A percentile compares a stretch with the other conserved stretches of the same genome.
Evolutionary conservation across 2,888 invertebrate species (phyloP).

Genomic region (Epirrhoe alternata): DNA sequence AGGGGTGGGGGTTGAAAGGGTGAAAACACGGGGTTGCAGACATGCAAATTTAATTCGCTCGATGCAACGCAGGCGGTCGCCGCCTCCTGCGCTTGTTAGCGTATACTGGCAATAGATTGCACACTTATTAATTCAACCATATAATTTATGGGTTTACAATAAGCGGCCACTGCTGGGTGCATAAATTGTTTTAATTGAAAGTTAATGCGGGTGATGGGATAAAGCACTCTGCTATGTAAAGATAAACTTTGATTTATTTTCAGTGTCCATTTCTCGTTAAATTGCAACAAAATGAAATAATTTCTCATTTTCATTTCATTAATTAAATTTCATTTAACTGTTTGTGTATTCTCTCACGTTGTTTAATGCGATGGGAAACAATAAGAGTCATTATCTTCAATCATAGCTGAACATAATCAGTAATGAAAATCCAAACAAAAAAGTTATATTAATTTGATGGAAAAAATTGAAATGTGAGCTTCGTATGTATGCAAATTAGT

Average conservation of each 20-base stretch:
- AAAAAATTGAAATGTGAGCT: neutral
- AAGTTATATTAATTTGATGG: constrained; percentile 2
- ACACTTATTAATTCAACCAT: constrained; percentile 80
- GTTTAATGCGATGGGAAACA: constrained; percentile 16
- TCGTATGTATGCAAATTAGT: neutral
- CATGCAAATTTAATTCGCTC: constrained; percentile 81
- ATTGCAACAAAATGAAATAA: neutral
- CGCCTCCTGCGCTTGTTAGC: constrained; percentile 72
- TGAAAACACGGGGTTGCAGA: constrained; percentile 68
- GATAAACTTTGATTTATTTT: constrained; percentile 30
- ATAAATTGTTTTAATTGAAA: constrained; percentile 81
- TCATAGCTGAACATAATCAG: neutral
- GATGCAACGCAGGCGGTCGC: constrained; percentile 69
- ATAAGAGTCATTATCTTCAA: constrained; percentile 10
- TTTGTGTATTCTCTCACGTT: constrained; percentile 24
- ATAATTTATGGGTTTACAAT: constrained; percentile 71
- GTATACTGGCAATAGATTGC: constrained; percentile 56
- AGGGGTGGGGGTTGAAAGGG: constrained; percentile 56
- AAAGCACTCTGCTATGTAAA: constrained; percentile 6
- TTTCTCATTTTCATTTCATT: neutral
- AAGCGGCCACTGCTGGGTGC: constrained; percentile 58
- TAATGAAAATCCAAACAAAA: neutral
- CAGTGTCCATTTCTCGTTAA: constrained; percentile 5
- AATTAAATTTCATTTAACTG: neutral
- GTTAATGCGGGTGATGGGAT: constrained; percentile 72